Evolutionary conservation across 2,113 vertebrate species (phyloP), one percentile per base, ranked within the genome.

Genomic region (Pseudopipra pipra): DNA sequence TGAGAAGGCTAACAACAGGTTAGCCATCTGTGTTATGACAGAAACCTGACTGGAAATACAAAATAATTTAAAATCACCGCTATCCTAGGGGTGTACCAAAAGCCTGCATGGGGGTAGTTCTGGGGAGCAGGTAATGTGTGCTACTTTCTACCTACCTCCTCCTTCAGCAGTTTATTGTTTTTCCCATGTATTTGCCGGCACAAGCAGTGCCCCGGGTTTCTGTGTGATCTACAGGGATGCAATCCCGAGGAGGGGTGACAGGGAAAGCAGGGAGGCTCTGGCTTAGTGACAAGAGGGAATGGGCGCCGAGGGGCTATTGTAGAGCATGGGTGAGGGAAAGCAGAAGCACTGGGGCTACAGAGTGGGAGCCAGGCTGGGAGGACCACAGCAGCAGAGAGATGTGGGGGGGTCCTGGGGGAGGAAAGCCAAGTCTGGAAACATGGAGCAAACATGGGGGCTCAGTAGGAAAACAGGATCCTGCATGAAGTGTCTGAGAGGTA

Each of bases 171-270:
- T 35, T 84, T 83, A 41, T 37, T 54, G 9, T 9, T 81, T 59
- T 77, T 65, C 51, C 35, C 25, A 5, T 11, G 13, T 30, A 21
- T 58, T 82, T 80, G n/a, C 68, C 66, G 54, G 44, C 17, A 70
- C 3, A 70, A 61, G 46, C 37, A 77, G 46, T 17, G 37, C 23
- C 59, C 63, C 17, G 18, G 28, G n/a, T 72, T 93, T 68, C 75
- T 70, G 10, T 0, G 1, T 4, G 25, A 35, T 73, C 58, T 65
- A 63, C 43, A 54, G 41, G 46, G 71, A 71, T 3, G 5, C 11
- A n/a, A 23, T 2, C 8, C 8, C 0, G 0, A 61, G n/a, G 25
- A 81, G 6, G 5, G 31, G 12, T 12, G 27, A 78, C 5, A 12
- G 47, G 14, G 52, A 84, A 63, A 77, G 21, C 47, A 74, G 27